Evolutionary conservation across 2,888 invertebrate genomes (phyloP).

Genomic region (Sarcophaga caerulescens): DNA sequence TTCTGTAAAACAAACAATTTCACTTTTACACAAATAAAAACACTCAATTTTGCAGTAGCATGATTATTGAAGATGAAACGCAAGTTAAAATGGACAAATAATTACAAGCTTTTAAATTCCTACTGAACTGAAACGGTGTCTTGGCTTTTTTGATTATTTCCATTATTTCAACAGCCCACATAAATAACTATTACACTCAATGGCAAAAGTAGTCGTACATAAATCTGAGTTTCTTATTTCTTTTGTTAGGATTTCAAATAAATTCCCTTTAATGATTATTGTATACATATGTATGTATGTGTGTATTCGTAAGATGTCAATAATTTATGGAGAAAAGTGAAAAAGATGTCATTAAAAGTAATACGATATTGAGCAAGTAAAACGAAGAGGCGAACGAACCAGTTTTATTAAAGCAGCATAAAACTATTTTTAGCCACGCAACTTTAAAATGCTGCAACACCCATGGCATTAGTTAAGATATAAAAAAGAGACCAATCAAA

Average conservation of each 20-base stretch:
- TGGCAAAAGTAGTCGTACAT: no score
- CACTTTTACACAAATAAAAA: no score
- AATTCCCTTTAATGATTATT: not conserved
- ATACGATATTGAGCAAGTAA: slow-evolving; percentile 11
- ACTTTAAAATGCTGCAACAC: slow-evolving; percentile 31
- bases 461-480: not conserved
- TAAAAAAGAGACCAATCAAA: not conserved
- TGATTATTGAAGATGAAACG: no score
- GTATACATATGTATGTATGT: not conserved
- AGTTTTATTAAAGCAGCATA: not conserved
- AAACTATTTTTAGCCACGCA: slow-evolving; percentile 41
- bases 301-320: not conserved
- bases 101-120: no score
- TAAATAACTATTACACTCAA: no score
- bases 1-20: no score
- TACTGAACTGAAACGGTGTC: no score
- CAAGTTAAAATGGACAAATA: no score
- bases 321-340: slow-evolving; percentile 28
- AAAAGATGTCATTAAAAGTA: slow-evolving; percentile 48
- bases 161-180: no score
- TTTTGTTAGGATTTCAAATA: not conserved
- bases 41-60: no score
- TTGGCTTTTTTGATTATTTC: no score
- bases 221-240: no score
- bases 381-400: not conserved